Percentiles rank a stretch among this genome's conserved stretches.
phyloP scores from a whole-genome alignment of 2,113 vertebrate genomes.

The Chloebia gouldiae region DNA sequence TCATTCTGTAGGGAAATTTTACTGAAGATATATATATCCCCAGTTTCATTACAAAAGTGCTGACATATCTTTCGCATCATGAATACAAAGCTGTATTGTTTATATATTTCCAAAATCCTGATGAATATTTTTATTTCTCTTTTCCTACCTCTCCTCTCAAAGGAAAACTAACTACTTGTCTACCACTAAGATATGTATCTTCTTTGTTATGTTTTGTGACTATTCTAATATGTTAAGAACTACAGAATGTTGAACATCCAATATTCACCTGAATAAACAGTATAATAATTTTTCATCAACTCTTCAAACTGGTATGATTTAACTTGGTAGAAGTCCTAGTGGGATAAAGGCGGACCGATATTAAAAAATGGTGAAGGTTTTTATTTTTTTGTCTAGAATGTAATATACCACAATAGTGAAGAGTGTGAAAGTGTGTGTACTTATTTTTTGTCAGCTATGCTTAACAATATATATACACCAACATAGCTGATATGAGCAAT shows the following conservation, averaged over 20 bases:
- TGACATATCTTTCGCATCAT: background rate
- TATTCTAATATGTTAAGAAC: conserved; percentile 3
- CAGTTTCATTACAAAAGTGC: conserved; percentile 30
- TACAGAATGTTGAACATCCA: background rate
- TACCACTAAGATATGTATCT: conserved; percentile 54
- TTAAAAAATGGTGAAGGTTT: background rate
- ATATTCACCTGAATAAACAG: background rate
- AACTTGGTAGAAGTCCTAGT: background rate
- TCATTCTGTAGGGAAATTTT: background rate
- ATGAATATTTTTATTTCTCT: conserved; percentile 18
- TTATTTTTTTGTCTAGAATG: background rate
- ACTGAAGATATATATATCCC: background rate
- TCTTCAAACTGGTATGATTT: background rate
- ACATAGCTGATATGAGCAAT: background rate
- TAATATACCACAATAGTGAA: background rate
- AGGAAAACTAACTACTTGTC: conserved; percentile 53
- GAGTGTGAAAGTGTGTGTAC: background rate
- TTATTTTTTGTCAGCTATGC: background rate
- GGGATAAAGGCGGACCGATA: background rate
- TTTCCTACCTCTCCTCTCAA: background rate
- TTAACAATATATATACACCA: background rate
- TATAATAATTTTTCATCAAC: background rate
- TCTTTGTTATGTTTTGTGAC: conserved; percentile 19
- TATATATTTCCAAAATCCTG: conserved; percentile 12
- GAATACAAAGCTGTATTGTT: background rate